Conservation (phyloP, 2,888 invertebrate species). For the Drosophila paracracens region DNA sequence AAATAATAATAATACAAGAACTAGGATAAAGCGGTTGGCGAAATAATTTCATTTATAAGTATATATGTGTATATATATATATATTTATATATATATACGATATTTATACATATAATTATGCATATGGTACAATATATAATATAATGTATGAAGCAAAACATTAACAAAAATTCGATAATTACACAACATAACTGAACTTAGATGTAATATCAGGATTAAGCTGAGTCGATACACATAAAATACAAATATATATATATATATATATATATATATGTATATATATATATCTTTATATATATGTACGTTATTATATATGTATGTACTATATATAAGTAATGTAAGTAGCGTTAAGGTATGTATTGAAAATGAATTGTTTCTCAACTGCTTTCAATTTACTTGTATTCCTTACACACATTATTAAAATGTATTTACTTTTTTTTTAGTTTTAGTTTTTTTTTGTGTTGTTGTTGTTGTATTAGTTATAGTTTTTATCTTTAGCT, state of each 20-base stretch:
- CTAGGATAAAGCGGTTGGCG: slow-evolving; percentile 77
- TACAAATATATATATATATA: slow-evolving; percentile 31
- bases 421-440: slow-evolving; percentile 42
- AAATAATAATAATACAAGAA: slow-evolving; percentile 80
- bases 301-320: slow-evolving; percentile 41
- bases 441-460: slow-evolving; percentile 6
- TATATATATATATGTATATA: slow-evolving; percentile 15
- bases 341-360: slow-evolving; percentile 71
- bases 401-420: slow-evolving; percentile 38
- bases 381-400: slow-evolving; percentile 32
- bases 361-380: slow-evolving; percentile 66
- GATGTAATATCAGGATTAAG: slow-evolving; percentile 74
- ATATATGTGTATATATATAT: slow-evolving; percentile 42
- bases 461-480: background rate
- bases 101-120: slow-evolving; percentile 32
- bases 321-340: slow-evolving; percentile 60
- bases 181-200: slow-evolving; percentile 82
- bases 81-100: slow-evolving; percentile 29
- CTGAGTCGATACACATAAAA: slow-evolving; percentile 72
- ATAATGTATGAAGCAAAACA: slow-evolving; percentile 78
- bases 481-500: slow-evolving; percentile 45
- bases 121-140: slow-evolving; percentile 46
- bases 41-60: slow-evolving; percentile 66
- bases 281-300: slow-evolving; percentile 26
- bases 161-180: slow-evolving; percentile 82